Percentiles rank a stretch among this genome's conserved stretches.
Conservation (phyloP, 2,113 vertebrate species). For the Athene noctua region DNA sequence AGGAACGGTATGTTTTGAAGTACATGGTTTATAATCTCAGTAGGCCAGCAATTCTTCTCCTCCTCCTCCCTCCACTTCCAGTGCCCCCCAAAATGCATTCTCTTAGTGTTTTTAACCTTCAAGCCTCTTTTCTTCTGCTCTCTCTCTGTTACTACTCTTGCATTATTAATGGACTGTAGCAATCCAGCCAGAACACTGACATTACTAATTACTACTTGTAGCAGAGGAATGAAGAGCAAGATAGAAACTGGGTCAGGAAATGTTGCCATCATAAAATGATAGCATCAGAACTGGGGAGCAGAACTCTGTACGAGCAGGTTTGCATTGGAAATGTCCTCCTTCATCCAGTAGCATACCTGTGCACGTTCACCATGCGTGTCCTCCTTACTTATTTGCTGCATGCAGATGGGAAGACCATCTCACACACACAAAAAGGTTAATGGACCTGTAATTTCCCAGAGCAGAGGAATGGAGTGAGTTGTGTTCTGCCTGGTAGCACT, state of each 20-base stretch:
- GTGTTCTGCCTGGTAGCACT: not conserved
- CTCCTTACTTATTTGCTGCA: not conserved
- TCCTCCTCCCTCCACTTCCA: not conserved
- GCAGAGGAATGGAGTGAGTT: not conserved
- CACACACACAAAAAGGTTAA: not conserved
- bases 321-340: not conserved
- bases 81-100: not conserved
- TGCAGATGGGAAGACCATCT: not conserved
- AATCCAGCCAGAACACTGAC: constrained; percentile 56
- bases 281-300: not conserved
- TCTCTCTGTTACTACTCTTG: constrained; percentile 52
- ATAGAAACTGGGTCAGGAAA: constrained; percentile 42
- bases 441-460: not conserved
- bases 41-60: not conserved
- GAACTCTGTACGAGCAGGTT: not conserved
- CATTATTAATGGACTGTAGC: constrained; percentile 69
- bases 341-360: not conserved
- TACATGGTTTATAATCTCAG: constrained; percentile 4
- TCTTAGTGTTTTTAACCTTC: constrained; percentile 73
- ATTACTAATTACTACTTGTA: constrained; percentile 61
- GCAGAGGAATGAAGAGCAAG: constrained; percentile 23
- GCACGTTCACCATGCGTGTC: accelerated
- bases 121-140: constrained; percentile 32
- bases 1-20: not conserved
- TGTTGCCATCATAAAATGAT: not conserved